Evolutionary conservation across 2,888 invertebrate genomes (phyloP), one percentile per base, ranked within the genome.

Genomic region (Nemapogon koenigi): DNA sequence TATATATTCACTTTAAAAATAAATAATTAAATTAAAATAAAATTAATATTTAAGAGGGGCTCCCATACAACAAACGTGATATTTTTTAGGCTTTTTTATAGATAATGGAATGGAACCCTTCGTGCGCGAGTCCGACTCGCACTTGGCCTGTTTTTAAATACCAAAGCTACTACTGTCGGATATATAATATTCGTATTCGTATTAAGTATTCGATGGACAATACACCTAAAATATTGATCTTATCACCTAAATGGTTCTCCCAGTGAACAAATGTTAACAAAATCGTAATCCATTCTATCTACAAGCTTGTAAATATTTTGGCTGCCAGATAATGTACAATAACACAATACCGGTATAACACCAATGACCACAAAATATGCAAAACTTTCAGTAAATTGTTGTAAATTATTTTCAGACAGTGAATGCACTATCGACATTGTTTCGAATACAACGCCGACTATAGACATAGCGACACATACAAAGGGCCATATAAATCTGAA

Each of bases 351-450:
- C 1, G 62, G 59, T 1, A 61, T 46, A 0, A 55, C 42, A 4
- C 49, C 51, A 0, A 67, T 26, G 3, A 68, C 43, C 7, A 68
- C 43, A 19, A 59, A 46, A 40, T 68, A 71, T 41, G 62, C 65
- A 45, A 68, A 63, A 19, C 57, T 55, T 43, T 69, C 69, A 1
- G 62, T 62, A 0, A 69, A 68, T 8, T 56, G 51, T 0, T 59
- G 47, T 32, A 65, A 59, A 45, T 71, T 63, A 2, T 50, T 38
- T 1, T 41, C 31, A 0, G 33, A 11, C 2, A 65, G 2, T 0
- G 59, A 61, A 17, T 52, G 62, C 32, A 45, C 31, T 1, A 67
- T 48, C 32, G 50, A 51, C 16, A 62, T 49, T 1, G 41, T 2
- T 44, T 68, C 55, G 0, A 69, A 43, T 1, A 16, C 40, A 15